These are phyloP conservation scores for Lysiphlebus fabarum DNA, from an alignment of 1,140 invertebrate genomes.

Conservation along the genomic window DNA sequence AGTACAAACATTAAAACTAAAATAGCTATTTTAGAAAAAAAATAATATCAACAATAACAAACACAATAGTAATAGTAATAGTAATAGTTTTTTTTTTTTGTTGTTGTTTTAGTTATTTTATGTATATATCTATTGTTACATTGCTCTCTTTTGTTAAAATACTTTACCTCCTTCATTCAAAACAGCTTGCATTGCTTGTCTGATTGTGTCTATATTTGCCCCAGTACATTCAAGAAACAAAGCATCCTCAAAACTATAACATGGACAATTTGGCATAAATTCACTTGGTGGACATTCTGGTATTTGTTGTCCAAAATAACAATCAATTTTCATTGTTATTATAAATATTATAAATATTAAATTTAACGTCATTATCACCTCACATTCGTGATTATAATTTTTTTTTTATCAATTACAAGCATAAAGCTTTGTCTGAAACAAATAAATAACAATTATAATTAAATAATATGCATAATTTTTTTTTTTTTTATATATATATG, in stretches of 20 bases:
- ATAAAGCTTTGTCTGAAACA: not conserved
- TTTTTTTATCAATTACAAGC: conserved; percentile 4
- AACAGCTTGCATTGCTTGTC: conserved; percentile 57
- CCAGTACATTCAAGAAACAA: conserved; percentile 85
- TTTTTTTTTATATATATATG: no score
- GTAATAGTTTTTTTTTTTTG: not conserved
- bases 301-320: conserved; percentile 36
- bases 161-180: conserved; percentile 46
- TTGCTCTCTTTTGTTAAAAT: not conserved
- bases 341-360: conserved; percentile 32
- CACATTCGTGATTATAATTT: conserved; percentile 31
- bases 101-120: no score
- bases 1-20: no score
- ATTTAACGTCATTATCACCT: conserved; percentile 40
- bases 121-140: not conserved
- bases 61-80: not conserved
- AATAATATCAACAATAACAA: not conserved
- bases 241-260: conserved; percentile 87
- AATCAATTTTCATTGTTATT: conserved; percentile 19
- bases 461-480: no score
- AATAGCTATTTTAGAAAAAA: conserved; percentile 12
- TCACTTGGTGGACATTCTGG: conserved; percentile 50
- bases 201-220: conserved; percentile 63
- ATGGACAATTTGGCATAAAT: conserved; percentile 66
- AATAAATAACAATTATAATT: no score